A percentile compares a stretch with the other conserved stretches of the same genome.
phyloP scores from a whole-genome alignment of 2,797 vertebrate genomes.

The Oreochromis grahami region DNA sequence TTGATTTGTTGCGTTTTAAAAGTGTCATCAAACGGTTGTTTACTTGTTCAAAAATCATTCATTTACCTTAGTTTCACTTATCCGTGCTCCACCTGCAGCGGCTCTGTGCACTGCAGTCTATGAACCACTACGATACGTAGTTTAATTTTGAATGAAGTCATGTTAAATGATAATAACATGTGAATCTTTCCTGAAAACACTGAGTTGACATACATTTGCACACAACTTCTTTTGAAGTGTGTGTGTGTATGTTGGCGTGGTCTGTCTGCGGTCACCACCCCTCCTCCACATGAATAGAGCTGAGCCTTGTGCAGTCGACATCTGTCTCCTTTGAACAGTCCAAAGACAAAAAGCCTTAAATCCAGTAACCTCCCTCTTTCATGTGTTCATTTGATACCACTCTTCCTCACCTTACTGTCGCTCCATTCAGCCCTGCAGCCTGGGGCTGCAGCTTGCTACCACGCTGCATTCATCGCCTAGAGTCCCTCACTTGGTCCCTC shows the following conservation, averaged over 20 bases:
- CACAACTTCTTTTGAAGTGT: constrained; percentile 44
- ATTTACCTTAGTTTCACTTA: not conserved
- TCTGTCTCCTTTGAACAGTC: constrained; percentile 80
- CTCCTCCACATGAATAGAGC: constrained; percentile 73
- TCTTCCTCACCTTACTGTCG: constrained; percentile 66
- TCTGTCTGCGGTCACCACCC: constrained; percentile 58
- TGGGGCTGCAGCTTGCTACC: constrained; percentile 16
- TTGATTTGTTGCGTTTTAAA: not conserved
- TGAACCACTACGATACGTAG: not conserved
- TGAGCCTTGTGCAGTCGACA: constrained; percentile 72
- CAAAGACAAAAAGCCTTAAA: constrained; percentile 79
- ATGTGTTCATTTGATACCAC: constrained; percentile 76
- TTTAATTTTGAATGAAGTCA: not conserved
- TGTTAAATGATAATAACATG: not conserved
- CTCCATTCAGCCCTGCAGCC: constrained; percentile 37
- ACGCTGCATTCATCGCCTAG: not conserved
- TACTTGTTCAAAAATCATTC: not conserved
- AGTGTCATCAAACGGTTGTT: not conserved
- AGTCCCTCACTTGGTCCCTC: not conserved
- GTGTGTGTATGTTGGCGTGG: constrained; percentile 54
- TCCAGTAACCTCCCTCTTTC: constrained; percentile 74
- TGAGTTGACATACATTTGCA: not conserved
- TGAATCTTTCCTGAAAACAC: constrained; percentile 6
- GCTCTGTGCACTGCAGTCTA: not conserved
- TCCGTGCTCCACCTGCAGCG: not conserved